phyloP scores from a whole-genome alignment of 2,797 vertebrate species.

The Notoglanidium macrostoma region DNA sequence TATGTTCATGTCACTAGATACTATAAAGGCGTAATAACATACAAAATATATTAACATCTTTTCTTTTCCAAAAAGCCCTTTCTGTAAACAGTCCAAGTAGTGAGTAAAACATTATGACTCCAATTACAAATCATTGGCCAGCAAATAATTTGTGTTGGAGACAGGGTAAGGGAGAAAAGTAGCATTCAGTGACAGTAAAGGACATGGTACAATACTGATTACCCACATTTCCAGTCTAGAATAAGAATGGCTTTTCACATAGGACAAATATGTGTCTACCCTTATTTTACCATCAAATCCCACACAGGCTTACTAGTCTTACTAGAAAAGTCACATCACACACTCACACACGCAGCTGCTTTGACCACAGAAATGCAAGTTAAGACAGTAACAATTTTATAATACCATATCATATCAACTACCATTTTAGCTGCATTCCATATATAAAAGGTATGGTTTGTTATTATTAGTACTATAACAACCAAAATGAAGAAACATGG shows the following conservation, averaged over 20 bases:
- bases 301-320: slow-evolving; percentile 58
- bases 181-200: slow-evolving; percentile 47
- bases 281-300: slow-evolving; percentile 60
- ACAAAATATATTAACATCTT: slow-evolving; percentile 96
- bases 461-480: slow-evolving; percentile 42
- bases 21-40: slow-evolving; percentile 78
- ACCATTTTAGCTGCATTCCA: slow-evolving; percentile 23
- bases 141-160: slow-evolving; percentile 78
- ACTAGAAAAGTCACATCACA: slow-evolving; percentile 58
- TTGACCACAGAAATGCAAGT: slow-evolving; percentile 63
- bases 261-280: slow-evolving; percentile 61
- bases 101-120: slow-evolving; percentile 63
- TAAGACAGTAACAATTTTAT: slow-evolving; percentile 59
- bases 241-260: slow-evolving; percentile 49
- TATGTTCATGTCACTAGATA: slow-evolving; percentile 66
- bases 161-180: slow-evolving; percentile 59
- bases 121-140: slow-evolving; percentile 82
- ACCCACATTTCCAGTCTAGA: slow-evolving; percentile 69
- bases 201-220: slow-evolving; percentile 59
- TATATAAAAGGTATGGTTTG: slow-evolving; percentile 3
- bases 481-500: slow-evolving; percentile 56
- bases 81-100: slow-evolving; percentile 90
- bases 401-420: slow-evolving; percentile 45
- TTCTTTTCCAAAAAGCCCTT: slow-evolving; percentile 78
- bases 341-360: slow-evolving; percentile 33